phyloP scores from a whole-genome alignment of 2,113 vertebrate genomes.

The Oxygymnocypris stewartii region DNA sequence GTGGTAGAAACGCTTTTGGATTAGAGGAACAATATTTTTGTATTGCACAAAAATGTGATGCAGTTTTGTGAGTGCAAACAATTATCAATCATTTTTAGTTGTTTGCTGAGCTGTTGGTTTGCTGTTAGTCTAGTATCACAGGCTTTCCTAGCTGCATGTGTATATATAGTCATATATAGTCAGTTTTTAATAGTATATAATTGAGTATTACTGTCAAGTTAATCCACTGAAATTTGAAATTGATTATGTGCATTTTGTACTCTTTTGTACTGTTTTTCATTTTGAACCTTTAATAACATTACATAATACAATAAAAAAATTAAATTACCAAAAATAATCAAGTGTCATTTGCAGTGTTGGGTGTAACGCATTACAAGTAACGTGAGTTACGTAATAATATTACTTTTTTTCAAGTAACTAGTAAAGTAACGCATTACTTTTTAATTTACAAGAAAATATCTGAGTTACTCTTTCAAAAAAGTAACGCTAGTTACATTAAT shows the following conservation, averaged over 20 bases:
- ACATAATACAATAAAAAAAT: conserved; percentile 9
- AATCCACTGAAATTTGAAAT: conserved; percentile 10
- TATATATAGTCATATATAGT: neutral
- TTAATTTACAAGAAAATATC: no score
- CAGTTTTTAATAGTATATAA: neutral
- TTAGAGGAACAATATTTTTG: neutral
- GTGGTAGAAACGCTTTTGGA: neutral
- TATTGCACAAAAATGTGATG: neutral
- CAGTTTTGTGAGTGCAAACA: neutral
- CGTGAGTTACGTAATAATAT: no score
- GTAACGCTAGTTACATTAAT: no score
- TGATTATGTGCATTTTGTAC: conserved; percentile 25
- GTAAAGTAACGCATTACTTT: no score
- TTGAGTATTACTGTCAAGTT: neutral
- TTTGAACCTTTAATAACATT: conserved; percentile 28
- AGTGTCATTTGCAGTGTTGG: no score
- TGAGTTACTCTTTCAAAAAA: no score
- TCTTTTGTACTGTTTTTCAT: conserved; percentile 41
- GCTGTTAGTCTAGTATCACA: conserved; percentile 1
- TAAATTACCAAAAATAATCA: neutral
- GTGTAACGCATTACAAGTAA: no score
- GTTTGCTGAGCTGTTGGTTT: neutral
- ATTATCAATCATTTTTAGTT: neutral
- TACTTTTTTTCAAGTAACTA: no score
- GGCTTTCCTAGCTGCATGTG: neutral